Base-by-base conservation (phyloP, 1,140 invertebrate genomes). In the Acromyrmex echinatior region DNA sequence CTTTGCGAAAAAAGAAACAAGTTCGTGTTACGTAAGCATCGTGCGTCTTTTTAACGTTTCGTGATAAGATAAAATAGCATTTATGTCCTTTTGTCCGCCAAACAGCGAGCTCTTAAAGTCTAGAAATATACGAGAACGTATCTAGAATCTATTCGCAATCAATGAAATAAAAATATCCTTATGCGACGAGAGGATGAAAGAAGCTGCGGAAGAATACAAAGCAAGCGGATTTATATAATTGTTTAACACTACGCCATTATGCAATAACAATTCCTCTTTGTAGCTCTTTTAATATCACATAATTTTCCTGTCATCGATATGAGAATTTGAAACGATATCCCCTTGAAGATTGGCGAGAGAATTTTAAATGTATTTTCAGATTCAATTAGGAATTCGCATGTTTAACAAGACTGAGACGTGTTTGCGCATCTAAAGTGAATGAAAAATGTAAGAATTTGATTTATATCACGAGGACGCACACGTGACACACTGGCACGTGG, bases 401-500 rank as follows among this genome's bases (percentile, higher is more conserved):
- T 21, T 58, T 56, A 53, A 45, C 35, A 18, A 62, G 39, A 82
- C 58, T n/a, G 14, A 39, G 49, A 70, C 21, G 56, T 81, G 21
- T 76, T 74, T 74, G 39, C 39, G 7, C 56, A 7, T 18, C 16
- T 18, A 18, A 60, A 9, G 53, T 12, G 25, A 25, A 68, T 68
- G 18, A 81, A 9, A 49, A 76, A 21, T 14, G 35, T 12, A 10
- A 25, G 49, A 5, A 71, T 60, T 76, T 84, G 70, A 84, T 84
- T 76, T 84, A 84, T 74, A 7, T 14, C 68, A 60, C 16, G 18
- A 35, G 45, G 39, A 49, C 62, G 25, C 10, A 12, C 68, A 76
- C 70, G 80, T 84, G 80, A 84, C 70, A n/a, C 39, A 14, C 0
- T 10, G 28, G 56, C 70, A 76, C 80, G 80, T 82, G 80, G 70